Conservation (phyloP, 2,797 vertebrate genomes). For the Peromyscus aztecus region DNA sequence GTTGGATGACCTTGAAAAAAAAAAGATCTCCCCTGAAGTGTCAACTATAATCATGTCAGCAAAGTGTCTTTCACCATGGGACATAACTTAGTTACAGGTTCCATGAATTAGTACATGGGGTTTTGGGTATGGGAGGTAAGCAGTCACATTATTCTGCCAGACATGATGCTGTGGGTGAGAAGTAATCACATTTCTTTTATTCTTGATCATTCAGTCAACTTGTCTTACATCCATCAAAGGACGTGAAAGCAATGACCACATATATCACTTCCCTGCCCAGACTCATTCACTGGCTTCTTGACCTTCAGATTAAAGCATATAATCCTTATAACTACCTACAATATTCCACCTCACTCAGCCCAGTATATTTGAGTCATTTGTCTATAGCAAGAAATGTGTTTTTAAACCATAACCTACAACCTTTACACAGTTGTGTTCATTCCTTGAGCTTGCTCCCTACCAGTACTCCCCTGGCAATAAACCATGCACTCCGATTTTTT, state of each 20-base stretch:
- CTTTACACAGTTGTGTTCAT: background rate
- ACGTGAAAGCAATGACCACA: background rate
- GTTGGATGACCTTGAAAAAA: too few relatives aligned
- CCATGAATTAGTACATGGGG: background rate
- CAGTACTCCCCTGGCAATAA: background rate
- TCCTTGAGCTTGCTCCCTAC: background rate
- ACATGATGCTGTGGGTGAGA: background rate
- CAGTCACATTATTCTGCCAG: background rate
- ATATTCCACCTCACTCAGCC: background rate
- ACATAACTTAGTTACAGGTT: background rate
- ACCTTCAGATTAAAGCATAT: background rate
- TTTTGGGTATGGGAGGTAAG: background rate
- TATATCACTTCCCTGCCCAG: background rate
- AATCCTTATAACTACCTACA: background rate
- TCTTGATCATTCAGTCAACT: background rate
- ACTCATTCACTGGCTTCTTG: background rate
- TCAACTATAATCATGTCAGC: background rate
- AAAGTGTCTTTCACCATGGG: background rate
- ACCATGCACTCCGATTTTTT: background rate
- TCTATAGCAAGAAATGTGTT: background rate
- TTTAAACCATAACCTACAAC: constrained; percentile 12
- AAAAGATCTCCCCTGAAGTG: background rate
- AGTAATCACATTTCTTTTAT: background rate
- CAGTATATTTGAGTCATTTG: background rate
- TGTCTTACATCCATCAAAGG: background rate